These are phyloP conservation scores for Eulemur coronatus DNA, from an alignment of 2,797 vertebrate genomes.

Conservation along the genomic window DNA sequence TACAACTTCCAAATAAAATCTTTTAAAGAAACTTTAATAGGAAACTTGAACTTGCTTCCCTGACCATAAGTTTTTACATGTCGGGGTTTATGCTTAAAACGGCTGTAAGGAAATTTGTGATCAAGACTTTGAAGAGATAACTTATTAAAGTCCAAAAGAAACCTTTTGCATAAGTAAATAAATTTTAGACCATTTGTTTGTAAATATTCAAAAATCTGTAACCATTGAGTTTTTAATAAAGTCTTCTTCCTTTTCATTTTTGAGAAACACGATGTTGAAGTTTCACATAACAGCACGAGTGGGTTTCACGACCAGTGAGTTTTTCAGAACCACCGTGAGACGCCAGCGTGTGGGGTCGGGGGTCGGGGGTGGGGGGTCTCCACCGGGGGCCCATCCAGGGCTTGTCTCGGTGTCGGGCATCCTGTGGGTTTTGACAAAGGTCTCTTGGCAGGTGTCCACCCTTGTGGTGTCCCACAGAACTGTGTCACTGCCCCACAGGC, in stretches of 20 bases:
- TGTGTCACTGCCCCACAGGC: background rate
- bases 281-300: background rate
- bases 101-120: background rate
- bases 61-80: background rate
- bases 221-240: background rate
- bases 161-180: background rate
- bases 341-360: no score
- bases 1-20: background rate
- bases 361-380: background rate
- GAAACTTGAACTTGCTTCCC: background rate
- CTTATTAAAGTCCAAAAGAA: background rate
- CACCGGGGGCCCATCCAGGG: background rate
- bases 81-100: background rate
- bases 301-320: background rate
- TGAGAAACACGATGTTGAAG: background rate
- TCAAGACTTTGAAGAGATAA: background rate
- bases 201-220: background rate
- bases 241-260: background rate
- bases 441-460: background rate
- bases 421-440: background rate
- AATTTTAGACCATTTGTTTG: background rate
- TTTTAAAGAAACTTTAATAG: background rate
- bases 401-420: rapidly evolving
- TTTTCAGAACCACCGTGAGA: background rate
- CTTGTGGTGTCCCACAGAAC: rapidly evolving